Base-by-base conservation (phyloP, 2,888 invertebrate genomes). In the Xanthia togata region DNA sequence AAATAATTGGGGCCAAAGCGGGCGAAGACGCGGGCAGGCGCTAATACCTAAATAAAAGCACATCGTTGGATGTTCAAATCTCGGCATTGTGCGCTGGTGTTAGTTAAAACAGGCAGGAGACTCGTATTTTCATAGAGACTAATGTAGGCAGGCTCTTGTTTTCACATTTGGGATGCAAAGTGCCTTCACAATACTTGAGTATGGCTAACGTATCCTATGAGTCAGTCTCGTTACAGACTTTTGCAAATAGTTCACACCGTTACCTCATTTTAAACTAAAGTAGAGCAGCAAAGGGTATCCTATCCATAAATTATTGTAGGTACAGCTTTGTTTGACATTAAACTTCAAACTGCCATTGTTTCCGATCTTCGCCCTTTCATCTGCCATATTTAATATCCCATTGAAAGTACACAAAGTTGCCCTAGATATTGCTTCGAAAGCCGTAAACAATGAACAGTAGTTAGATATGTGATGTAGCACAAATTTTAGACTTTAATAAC, bases 391-490 rank as follows among this genome's bases (percentile, higher is more conserved):
- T 63, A 26, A 63, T 79, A 84, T 65, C 38, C 38, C 65, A 63
- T 35, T 63, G 47, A 68, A 68, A 59, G 53, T 80, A 84, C 59
- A 74, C 74, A 84, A 23, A 6, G 57, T n/a, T 70, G 81, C 31
- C 57, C 75, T 11, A 38, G 70, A 81, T 75, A 70, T 41, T 69
- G 70, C 68, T 79, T 65, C 14, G 23, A 23, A 47, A 69, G 1
- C 14, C 31, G 31, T 68, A 69, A 71, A 84, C 84, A 71, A 75
- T 81, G 60, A 78, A 26, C 38, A 50, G 20, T 47, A 62, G 81
- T 72, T 38, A 41, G 23, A 64, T 73, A 63, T 59, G 50, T 35
- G 44, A 62, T 38, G 35, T 35, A 23, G 6, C 14, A 57, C 17
- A 59, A 31, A 79, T 73, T 79, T 67, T 73, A 79, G 50, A 57